Base-by-base conservation (phyloP, 2,113 vertebrate species). In the Ophiodon elongatus region DNA sequence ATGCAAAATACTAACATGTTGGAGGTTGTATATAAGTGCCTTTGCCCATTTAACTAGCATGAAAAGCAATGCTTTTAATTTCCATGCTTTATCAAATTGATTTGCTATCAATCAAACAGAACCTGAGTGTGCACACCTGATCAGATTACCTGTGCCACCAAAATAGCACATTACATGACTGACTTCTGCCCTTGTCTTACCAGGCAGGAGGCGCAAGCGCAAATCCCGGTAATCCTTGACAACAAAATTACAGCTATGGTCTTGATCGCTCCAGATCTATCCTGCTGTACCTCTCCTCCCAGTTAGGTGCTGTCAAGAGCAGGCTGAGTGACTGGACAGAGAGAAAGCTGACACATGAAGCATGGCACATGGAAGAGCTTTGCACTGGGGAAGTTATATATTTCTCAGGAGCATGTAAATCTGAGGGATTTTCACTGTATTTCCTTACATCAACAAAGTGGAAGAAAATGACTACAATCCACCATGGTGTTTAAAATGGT, bases 171-270 rank as follows among this genome's bases (percentile, higher is more conserved):
- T 70, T 4, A 63, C 79, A 54, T 82, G 60, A 73, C 21, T 83
- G 80, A 82, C 89, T 82, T 76, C 67, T 78, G 60, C 64, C 83
- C 80, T 87, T 80, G 72, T 73, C 54, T 25, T 65, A 83, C 57
- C 73, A 69, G 65, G 68, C 52, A 80, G 88, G 71, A 82, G 39
- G 71, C 47, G 7, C 33, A 82, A 59, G 57, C 4, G 14, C 79
- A 87, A 88, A 91, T 87, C 92, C 90, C 13, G 1, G 54, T 91
- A 93, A 91, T 91, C 89, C 89, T 82, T 74, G 74, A 79, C 80
- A 62, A 60, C 50, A 71, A 89, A 85, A 83, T 89, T 80, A 85
- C 64, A 75, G 82, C 75, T 54, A 68, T n/a, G 54, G 45, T 70
- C 66, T 75, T 89, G 79, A 83, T 79, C 3, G 10, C 62, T 57